Base-by-base conservation (phyloP, 1,140 invertebrate species). In the Lanistes nyassanus region DNA sequence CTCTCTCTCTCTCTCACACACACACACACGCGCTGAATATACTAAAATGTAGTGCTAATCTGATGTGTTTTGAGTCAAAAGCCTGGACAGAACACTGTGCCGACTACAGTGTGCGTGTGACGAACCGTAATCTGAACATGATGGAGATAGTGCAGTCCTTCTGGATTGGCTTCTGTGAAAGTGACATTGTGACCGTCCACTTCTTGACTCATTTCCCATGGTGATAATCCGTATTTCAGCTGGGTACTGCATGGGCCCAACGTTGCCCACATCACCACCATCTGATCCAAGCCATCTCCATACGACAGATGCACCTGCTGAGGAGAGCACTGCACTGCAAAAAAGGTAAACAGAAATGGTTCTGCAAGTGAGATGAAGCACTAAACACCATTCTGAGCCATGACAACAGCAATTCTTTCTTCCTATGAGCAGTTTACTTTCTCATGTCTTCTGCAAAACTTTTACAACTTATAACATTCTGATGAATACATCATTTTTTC, bases 251-350 rank as follows among this genome's bases (percentile, higher is more conserved):
- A 83, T 26, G 76, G 70, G 29, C 70, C 72, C 21, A 37, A n/a
- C 31, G 82, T 82, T 0, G 83, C 76, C 83, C 81, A 82, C 74
- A 83, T 77, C 4, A 84, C 60, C 2, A 79, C 70, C 7, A 81
- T 76, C n/a, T 81, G 75, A 21, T 66, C 64, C 37, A 75, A 71
- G 4, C 72, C 71, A 53, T 81, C 70, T 21, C 83, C 83, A 68
- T 76, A 82, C 6, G 79, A 60, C n/a, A 83, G 73, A 55, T 82
- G 83, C 3, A 82, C 75, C n/a, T 81, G 76, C 53, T 79, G 71
- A 31, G 82, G 82, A 0, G 39, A 69, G 67, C 79, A 82, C 7
- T 58, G 39, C 6, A 70, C 82, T 80, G 74, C 19, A 72, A 68
- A 70, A 76, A 67, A 23, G n/a, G 19, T 9, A 16, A 47, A 47